Evolutionary conservation across 2,113 vertebrate genomes (phyloP).

Genomic region (Syrmaticus mikado): DNA sequence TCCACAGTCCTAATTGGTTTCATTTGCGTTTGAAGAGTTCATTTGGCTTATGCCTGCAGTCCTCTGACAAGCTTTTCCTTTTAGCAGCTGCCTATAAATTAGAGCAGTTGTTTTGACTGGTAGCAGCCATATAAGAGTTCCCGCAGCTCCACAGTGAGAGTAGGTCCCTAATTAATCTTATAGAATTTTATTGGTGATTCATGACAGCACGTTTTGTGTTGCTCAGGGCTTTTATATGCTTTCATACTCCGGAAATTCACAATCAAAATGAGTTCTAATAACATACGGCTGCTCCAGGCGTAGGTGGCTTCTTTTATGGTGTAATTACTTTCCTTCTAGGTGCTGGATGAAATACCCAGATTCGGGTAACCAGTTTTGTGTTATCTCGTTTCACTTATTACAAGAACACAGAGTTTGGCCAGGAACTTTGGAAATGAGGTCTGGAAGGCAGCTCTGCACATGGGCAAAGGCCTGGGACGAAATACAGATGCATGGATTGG

Average conservation of each 20-base stretch:
- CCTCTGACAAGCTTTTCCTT: slow-evolving; percentile 32
- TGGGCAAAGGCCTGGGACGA: neutral
- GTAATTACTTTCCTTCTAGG: neutral
- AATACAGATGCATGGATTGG: neutral
- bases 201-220: neutral
- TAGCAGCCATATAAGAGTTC: slow-evolving; percentile 6
- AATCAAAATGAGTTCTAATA: neutral
- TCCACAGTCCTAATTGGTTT: slow-evolving; percentile 32
- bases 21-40: slow-evolving; percentile 48
- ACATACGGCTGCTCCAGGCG: neutral
- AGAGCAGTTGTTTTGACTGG: slow-evolving; percentile 44
- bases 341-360: neutral
- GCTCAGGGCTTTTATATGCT: neutral
- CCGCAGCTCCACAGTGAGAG: slow-evolving; percentile 10
- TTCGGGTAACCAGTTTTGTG: neutral
- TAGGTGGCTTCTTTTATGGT: neutral
- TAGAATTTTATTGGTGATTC: neutral
- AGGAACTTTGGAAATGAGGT: neutral
- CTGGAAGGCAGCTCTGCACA: neutral
- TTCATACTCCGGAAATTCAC: neutral
- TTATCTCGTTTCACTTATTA: neutral
- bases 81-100: slow-evolving; percentile 62
- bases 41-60: slow-evolving; percentile 40
- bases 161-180: slow-evolving; percentile 9
- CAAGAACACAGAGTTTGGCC: neutral